phyloP scores from a whole-genome alignment of 2,797 vertebrate species.

The Buceros bicornis region DNA sequence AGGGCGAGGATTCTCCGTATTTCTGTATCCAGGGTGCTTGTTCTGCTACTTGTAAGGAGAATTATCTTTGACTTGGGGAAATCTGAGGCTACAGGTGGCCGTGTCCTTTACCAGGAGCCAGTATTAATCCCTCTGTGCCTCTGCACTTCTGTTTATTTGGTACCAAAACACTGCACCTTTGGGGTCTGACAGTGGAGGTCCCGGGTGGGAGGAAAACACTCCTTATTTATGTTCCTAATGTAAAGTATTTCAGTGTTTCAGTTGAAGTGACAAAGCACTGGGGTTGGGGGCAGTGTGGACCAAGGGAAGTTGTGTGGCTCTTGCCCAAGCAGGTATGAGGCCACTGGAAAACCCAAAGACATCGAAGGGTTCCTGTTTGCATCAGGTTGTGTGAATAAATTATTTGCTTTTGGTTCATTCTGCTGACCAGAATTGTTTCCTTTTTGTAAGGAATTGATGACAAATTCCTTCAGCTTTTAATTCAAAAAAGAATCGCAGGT shows the following conservation, averaged over 20 bases:
- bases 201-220: not conserved
- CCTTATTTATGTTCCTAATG: not conserved
- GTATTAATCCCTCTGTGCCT: constrained; percentile 69
- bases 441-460: not conserved
- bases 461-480: not conserved
- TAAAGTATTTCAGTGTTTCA: not conserved
- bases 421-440: not conserved
- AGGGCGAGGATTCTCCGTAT: not conserved
- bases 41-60: not conserved
- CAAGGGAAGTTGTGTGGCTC: not conserved
- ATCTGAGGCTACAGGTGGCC: not conserved
- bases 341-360: not conserved
- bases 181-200: not conserved
- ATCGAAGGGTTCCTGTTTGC: not conserved
- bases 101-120: constrained; percentile 46
- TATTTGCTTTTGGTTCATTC: not conserved
- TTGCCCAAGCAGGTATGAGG: not conserved
- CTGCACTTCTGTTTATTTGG: constrained; percentile 58
- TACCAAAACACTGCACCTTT: constrained; percentile 3
- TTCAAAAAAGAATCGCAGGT: not conserved
- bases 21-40: not conserved
- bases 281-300: not conserved
- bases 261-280: not conserved
- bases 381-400: not conserved
- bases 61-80: not conserved